Evolutionary conservation across 2,113 vertebrate species (phyloP).

Genomic region (Dinomys branickii): DNA sequence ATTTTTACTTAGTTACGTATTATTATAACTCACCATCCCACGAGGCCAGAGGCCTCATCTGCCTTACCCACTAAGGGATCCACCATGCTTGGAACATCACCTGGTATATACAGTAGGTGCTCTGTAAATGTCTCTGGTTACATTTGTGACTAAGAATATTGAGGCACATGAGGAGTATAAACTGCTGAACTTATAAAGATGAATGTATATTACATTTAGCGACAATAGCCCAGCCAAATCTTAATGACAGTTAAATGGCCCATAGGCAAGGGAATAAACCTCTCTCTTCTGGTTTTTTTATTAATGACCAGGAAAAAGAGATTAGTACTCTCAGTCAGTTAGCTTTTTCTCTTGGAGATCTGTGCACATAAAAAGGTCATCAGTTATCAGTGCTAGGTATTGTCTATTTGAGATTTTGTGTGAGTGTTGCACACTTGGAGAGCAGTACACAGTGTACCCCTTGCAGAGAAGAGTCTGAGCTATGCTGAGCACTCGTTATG

Average conservation of each 20-base stretch:
- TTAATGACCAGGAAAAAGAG: too few species aligned
- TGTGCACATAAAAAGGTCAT: constrained; percentile 71
- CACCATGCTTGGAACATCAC: neutral
- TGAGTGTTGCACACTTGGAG: constrained; percentile 77
- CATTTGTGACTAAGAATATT: constrained; percentile 41
- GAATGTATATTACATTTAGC: constrained; percentile 41
- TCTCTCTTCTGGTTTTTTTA: too few species aligned
- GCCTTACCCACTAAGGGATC: neutral
- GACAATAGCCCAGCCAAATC: neutral
- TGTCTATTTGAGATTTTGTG: constrained; percentile 75
- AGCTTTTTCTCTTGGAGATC: constrained; percentile 52
- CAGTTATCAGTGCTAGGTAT: constrained; percentile 68
- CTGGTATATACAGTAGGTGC: neutral
- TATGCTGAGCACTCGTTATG: constrained; percentile 74
- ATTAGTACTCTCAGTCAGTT: neutral
- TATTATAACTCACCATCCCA: neutral
- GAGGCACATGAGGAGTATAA: constrained; percentile 30
- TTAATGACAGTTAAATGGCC: neutral
- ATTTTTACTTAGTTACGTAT: constrained; percentile 40
- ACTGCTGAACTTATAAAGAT: neutral
- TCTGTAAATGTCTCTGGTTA: constrained; percentile 6
- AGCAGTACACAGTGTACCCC: constrained; percentile 74
- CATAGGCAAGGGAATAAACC: constrained; percentile 38
- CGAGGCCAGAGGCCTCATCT: neutral
- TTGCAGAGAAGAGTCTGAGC: constrained; percentile 81